Conservation (phyloP, 2,113 vertebrate genomes). For the Anseranas semipalmata region DNA sequence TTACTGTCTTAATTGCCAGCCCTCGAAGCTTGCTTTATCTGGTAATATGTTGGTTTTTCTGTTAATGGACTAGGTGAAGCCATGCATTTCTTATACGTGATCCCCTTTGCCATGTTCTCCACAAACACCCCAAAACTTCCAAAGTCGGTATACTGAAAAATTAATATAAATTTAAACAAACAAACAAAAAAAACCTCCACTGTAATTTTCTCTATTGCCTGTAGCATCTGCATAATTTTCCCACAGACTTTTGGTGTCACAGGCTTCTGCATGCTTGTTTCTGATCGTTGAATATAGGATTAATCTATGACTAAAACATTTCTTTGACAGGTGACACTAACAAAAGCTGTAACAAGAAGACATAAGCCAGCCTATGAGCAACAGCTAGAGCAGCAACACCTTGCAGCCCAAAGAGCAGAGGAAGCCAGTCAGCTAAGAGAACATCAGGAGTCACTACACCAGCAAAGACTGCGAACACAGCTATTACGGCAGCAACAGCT, state of each 20-base stretch:
- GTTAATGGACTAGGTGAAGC: too few species aligned
- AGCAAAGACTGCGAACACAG: constrained; percentile 82
- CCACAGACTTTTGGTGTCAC: background rate
- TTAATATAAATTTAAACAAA: background rate
- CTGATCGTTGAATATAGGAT: background rate
- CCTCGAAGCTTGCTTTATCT: background rate
- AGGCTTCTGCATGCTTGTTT: background rate
- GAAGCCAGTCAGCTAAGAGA: constrained; percentile 79
- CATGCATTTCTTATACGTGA: too few species aligned
- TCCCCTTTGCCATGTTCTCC: background rate
- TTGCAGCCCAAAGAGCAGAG: constrained; percentile 78
- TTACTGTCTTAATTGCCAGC: background rate
- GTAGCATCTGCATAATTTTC: background rate
- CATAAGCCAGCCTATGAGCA: constrained; percentile 84
- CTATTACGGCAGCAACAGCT: constrained; percentile 80
- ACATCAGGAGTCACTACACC: constrained; percentile 81
- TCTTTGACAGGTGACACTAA: constrained; percentile 40
- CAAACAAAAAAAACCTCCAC: background rate
- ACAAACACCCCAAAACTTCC: background rate
- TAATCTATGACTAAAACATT: background rate
- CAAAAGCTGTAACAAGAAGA: background rate
- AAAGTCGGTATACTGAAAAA: background rate
- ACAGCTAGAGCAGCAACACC: constrained; percentile 88
- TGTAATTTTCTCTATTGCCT: background rate
- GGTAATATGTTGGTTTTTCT: background rate